phyloP scores from a whole-genome alignment of 2,888 invertebrate genomes.

The Sisyra terminalis region DNA sequence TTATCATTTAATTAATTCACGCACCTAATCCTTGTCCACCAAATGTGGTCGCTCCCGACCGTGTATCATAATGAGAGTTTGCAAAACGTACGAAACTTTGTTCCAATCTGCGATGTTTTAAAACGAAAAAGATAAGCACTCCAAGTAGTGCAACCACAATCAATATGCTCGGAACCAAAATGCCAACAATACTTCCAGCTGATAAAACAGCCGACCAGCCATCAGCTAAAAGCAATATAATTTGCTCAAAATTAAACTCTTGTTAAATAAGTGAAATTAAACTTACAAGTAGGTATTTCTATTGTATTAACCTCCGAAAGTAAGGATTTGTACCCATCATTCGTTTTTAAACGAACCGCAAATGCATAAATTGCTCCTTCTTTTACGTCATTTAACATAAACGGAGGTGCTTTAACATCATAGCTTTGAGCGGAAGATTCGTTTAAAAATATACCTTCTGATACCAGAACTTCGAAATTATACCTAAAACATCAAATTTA shows the following conservation, averaged over 20 bases:
- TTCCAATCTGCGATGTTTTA: slow-evolving; percentile 57
- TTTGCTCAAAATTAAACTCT: slow-evolving; percentile 21
- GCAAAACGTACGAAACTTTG: slow-evolving; percentile 67
- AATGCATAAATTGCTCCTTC: slow-evolving; percentile 37
- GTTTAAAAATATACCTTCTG: slow-evolving; percentile 32
- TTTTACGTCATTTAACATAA: slow-evolving; percentile 33
- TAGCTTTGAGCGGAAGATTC: slow-evolving; percentile 32
- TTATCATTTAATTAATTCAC: slow-evolving; percentile 11
- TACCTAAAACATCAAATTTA: slow-evolving; percentile 21
- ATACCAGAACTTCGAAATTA: slow-evolving; percentile 49
- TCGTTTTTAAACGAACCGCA: slow-evolving; percentile 41
- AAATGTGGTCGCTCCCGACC: slow-evolving; percentile 76
- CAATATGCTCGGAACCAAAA: slow-evolving; percentile 33
- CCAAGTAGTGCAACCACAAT: slow-evolving; percentile 36
- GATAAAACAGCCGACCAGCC: slow-evolving; percentile 16
- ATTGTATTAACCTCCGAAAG: slow-evolving; percentile 39
- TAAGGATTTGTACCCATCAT: slow-evolving; percentile 41
- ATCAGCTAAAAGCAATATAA: neutral
- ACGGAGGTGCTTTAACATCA: slow-evolving; percentile 34
- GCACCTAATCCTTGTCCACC: slow-evolving; percentile 54
- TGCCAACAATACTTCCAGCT: neutral
- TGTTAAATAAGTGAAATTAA: slow-evolving; percentile 12
- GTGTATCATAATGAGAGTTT: slow-evolving; percentile 70
- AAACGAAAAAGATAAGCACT: slow-evolving; percentile 42
- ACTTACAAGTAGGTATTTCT: slow-evolving; percentile 22